phyloP scores from a whole-genome alignment of 2,888 invertebrate genomes.

The Dynastes maya region DNA sequence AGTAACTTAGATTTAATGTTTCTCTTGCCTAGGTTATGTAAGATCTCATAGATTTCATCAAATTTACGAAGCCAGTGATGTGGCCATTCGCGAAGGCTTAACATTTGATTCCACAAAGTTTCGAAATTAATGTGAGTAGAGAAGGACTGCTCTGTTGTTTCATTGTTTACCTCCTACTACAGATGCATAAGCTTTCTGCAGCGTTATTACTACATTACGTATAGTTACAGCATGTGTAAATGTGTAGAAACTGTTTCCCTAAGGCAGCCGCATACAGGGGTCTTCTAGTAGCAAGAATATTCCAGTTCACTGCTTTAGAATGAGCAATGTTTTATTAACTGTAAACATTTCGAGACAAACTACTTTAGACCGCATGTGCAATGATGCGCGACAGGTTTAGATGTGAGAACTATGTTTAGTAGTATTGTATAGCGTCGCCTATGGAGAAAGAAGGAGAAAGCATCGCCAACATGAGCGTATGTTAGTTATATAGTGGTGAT shows the following conservation, averaged over 20 bases:
- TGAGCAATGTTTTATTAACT: constrained; percentile 33
- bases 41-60: no score
- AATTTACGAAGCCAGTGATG: no score
- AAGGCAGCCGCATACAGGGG: neutral
- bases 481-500: constrained; percentile 58
- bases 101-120: no score
- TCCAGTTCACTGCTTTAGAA: constrained; percentile 12
- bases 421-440: constrained; percentile 20
- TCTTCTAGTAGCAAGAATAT: constrained; percentile 6
- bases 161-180: no score
- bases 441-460: constrained; percentile 40
- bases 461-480: constrained; percentile 42
- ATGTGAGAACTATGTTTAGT: constrained; percentile 26
- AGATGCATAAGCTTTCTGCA: no score
- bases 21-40: no score
- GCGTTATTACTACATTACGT: no score
- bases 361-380: constrained; percentile 25
- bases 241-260: neutral
- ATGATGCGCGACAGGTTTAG: constrained; percentile 22
- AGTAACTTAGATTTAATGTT: no score
- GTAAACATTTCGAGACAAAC: constrained; percentile 34
- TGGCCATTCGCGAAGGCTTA: no score
- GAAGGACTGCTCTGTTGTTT: no score
- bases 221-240: neutral
- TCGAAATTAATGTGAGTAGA: no score